phyloP scores from a whole-genome alignment of 2,797 vertebrate species.

The Eulemur albifrons region DNA sequence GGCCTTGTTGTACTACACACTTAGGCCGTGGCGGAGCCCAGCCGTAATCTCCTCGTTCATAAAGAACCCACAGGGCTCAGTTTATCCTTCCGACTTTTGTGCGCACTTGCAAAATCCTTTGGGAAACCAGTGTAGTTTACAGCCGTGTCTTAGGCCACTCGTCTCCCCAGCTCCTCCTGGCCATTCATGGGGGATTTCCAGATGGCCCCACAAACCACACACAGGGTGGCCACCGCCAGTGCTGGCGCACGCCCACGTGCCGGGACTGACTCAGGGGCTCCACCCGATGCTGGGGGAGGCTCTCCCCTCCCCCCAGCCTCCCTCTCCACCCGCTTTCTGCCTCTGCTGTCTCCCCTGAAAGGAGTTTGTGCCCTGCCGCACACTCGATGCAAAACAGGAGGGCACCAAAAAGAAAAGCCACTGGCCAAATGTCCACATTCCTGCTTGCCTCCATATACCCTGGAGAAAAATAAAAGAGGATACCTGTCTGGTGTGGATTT shows the following conservation, averaged over 20 bases:
- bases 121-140: conserved; percentile 32
- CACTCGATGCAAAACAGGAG: not conserved
- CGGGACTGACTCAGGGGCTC: not conserved
- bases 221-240: not conserved
- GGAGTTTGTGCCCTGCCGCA: not conserved
- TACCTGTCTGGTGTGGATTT: not conserved
- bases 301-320: not conserved
- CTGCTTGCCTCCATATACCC: not conserved
- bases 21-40: conserved; percentile 29
- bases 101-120: conserved; percentile 60
- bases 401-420: not conserved
- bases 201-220: not conserved
- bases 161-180: not conserved
- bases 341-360: not conserved
- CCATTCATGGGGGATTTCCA: conserved; percentile 43
- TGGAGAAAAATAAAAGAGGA: not conserved
- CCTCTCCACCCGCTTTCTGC: not conserved
- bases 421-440: not conserved
- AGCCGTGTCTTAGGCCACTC: not conserved
- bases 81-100: conserved; percentile 56
- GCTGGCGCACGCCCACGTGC: not conserved
- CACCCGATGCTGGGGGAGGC: not conserved
- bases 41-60: conserved; percentile 52
- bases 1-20: conserved; percentile 47
- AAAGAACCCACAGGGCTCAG: conserved; percentile 50